Percentiles rank a stretch among this genome's conserved stretches.
phyloP scores from a whole-genome alignment of 2,888 invertebrate genomes.

The Tenthredo amoena region DNA sequence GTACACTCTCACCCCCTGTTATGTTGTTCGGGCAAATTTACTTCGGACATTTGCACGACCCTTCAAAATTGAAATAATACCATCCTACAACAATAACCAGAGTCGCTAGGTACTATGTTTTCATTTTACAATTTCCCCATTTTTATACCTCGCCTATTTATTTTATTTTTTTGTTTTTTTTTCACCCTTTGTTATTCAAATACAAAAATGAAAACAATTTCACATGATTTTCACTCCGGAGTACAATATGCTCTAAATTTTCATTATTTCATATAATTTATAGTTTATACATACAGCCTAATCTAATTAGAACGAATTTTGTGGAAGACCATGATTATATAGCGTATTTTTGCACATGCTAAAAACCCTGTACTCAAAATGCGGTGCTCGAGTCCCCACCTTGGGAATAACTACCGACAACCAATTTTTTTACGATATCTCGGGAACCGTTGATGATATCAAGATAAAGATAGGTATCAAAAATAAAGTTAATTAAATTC shows the following conservation, averaged over 20 bases:
- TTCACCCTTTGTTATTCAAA: neutral
- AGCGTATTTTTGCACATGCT: neutral
- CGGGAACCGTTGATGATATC: neutral
- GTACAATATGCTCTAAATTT: neutral
- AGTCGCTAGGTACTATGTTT: neutral
- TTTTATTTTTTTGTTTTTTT: neutral
- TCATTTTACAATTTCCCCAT: neutral
- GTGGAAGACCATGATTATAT: neutral
- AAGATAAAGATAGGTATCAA: neutral
- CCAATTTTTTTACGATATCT: neutral
- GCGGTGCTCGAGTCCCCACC: neutral
- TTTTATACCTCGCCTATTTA: neutral
- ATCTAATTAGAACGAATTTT: neutral
- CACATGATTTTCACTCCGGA: neutral
- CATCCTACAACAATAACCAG: neutral
- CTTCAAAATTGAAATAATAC: slow-evolving; percentile 9
- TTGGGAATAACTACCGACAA: neutral
- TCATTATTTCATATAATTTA: neutral
- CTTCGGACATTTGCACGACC: neutral
- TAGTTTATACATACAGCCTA: neutral
- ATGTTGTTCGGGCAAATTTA: neutral
- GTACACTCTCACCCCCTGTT: neutral
- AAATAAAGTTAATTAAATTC: neutral
- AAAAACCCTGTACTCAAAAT: neutral
- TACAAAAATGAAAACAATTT: neutral